Evolutionary conservation across 2,797 vertebrate genomes (phyloP).

Genomic region (Betta splendens): DNA sequence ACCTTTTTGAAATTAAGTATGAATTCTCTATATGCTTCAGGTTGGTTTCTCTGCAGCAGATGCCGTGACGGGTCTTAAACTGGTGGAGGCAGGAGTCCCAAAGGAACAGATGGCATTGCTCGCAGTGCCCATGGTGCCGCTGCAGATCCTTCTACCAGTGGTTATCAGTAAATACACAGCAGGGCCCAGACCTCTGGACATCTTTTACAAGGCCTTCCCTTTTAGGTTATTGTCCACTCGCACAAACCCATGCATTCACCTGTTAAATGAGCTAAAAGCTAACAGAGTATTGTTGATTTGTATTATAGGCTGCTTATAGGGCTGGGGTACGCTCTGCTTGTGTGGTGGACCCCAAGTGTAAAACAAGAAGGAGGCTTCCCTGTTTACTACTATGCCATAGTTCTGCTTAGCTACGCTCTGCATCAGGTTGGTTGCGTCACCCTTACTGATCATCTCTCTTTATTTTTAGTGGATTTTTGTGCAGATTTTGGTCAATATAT

Average conservation of each 20-base stretch:
- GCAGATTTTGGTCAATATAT: not conserved
- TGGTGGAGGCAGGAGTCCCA: constrained; percentile 95
- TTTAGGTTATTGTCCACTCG: constrained; percentile 83
- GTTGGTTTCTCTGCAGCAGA: constrained; percentile 97
- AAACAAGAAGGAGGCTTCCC: constrained; percentile 91
- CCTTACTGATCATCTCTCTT: not conserved
- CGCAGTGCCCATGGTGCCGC: constrained; percentile 96
- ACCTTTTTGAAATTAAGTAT: not conserved
- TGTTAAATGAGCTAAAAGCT: not conserved
- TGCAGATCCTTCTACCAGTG: constrained; percentile 94
- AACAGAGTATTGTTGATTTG: constrained; percentile 1
- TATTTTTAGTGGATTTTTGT: not conserved
- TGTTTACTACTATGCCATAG: constrained; percentile 87
- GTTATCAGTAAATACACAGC: constrained; percentile 98
- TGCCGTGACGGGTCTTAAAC: constrained; percentile 94
- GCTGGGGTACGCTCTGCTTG: constrained; percentile 89
- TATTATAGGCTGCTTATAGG: constrained; percentile 89
- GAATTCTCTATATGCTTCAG: constrained; percentile 73
- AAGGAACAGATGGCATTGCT: constrained; percentile 95
- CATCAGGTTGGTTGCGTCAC: constrained; percentile 87
- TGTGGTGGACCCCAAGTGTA: constrained; percentile 95
- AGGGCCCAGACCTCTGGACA: constrained; percentile 90
- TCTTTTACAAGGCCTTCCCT: constrained; percentile 97
- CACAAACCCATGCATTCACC: not conserved
- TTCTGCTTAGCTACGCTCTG: constrained; percentile 92